Evolutionary conservation across 2,113 vertebrate species (phyloP).

Genomic region (Ranitomeya variabilis): DNA sequence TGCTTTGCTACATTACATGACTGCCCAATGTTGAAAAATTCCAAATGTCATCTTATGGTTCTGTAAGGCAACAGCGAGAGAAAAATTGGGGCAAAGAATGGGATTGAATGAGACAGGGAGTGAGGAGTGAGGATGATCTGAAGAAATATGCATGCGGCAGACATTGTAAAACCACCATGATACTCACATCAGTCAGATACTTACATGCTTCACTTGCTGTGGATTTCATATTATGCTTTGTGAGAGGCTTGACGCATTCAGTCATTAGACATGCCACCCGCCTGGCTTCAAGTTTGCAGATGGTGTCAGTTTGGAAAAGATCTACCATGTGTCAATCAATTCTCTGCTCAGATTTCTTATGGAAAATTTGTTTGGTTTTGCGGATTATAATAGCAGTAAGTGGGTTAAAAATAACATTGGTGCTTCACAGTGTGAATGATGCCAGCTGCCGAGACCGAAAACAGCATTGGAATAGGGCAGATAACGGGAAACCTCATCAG

Average conservation of each 20-base stretch:
- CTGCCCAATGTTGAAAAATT: conserved; percentile 17
- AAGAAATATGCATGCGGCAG: conserved; percentile 12
- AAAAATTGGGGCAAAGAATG: background rate
- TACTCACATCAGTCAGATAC: conserved; percentile 42
- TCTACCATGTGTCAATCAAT: conserved; percentile 43
- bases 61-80: conserved; percentile 7
- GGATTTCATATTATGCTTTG: conserved; percentile 11
- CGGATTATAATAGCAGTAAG: background rate
- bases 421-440: background rate
- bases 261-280: conserved; percentile 44
- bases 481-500: background rate
- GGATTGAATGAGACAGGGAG: background rate
- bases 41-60: conserved; percentile 25
- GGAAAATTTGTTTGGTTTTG: conserved; percentile 10
- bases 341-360: conserved; percentile 19
- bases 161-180: conserved; percentile 13
- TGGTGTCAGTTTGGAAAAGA: conserved; percentile 46
- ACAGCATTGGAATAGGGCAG: background rate
- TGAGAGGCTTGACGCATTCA: conserved; percentile 37
- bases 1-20: conserved; percentile 22
- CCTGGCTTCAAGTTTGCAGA: conserved; percentile 26
- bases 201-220: conserved; percentile 41
- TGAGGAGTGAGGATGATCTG: conserved; percentile 1
- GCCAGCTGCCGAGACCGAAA: background rate
- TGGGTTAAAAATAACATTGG: conserved; percentile 1